These are phyloP conservation scores for Tarsius wallacei DNA, from an alignment of 2,797 vertebrate species.

Conservation along the genomic window DNA sequence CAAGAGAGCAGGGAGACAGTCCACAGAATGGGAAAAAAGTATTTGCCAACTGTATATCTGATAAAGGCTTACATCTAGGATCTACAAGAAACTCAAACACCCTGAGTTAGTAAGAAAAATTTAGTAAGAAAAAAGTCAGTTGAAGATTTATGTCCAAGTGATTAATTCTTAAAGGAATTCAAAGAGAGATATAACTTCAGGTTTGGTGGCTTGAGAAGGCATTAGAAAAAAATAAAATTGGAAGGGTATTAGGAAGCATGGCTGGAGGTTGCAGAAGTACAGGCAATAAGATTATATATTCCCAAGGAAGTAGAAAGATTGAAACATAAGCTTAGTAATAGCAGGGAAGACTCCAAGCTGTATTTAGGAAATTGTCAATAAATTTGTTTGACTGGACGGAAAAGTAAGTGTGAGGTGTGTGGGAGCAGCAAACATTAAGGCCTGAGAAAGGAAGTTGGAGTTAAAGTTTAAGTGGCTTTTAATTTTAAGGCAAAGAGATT, in stretches of 20 bases:
- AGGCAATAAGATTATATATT: not conserved
- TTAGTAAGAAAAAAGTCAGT: not conserved
- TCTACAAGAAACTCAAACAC: too few relatives aligned
- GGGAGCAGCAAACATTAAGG: not conserved
- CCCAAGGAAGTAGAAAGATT: not conserved
- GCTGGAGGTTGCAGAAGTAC: not conserved
- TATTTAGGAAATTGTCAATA: not conserved
- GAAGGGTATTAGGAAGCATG: not conserved
- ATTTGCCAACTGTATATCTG: too few relatives aligned
- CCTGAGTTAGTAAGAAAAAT: slow-evolving; percentile 29
- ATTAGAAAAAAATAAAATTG: not conserved
- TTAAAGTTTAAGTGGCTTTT: not conserved
- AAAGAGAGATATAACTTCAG: not conserved
- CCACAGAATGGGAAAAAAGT: too few relatives aligned
- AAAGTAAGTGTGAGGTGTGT: not conserved
- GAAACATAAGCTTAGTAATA: not conserved
- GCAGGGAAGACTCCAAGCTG: not conserved
- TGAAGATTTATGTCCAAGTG: not conserved
- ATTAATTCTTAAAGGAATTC: not conserved
- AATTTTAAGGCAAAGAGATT: slow-evolving; percentile 10
- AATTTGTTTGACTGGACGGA: not conserved
- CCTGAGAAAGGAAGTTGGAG: not conserved
- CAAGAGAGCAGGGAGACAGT: too few relatives aligned
- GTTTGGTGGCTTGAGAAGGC: not conserved
- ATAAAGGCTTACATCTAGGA: too few relatives aligned